Evolutionary conservation across 2,797 vertebrate genomes (phyloP).

Genomic region (Tenualosa ilisha): DNA sequence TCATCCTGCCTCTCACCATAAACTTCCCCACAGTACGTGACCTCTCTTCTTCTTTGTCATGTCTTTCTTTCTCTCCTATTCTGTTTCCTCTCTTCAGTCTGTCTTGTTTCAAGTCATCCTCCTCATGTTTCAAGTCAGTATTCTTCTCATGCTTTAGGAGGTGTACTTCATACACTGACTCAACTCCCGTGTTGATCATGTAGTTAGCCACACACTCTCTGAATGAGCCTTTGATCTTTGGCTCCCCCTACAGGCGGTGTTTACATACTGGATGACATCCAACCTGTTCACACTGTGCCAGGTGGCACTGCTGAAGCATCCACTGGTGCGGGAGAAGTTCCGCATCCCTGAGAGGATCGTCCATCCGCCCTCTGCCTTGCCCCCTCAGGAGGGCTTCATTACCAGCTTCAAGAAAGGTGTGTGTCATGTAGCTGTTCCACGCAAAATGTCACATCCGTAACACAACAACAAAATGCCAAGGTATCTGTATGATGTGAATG

Average conservation of each 20-base stretch:
- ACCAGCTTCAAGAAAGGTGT: slow-evolving; percentile 77
- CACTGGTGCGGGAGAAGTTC: slow-evolving; percentile 71
- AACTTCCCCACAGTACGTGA: slow-evolving; percentile 84
- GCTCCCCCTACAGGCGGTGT: slow-evolving; percentile 75
- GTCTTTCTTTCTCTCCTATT: neutral
- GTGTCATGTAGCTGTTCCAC: neutral
- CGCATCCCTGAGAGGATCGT: slow-evolving; percentile 75
- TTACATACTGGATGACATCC: slow-evolving; percentile 89
- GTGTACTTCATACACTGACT: too few relatives aligned
- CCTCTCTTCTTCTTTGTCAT: neutral
- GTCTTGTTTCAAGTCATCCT: too few relatives aligned
- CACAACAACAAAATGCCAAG: too few relatives aligned
- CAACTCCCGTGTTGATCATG: too few relatives aligned
- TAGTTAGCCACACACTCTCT: too few relatives aligned
- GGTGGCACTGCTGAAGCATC: slow-evolving; percentile 79
- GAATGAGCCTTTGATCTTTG: slow-evolving; percentile 23
- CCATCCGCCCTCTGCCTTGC: slow-evolving; percentile 66
- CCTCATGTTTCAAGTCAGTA: neutral
- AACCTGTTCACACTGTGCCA: slow-evolving; percentile 86
- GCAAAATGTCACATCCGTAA: too few relatives aligned
- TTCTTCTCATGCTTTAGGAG: too few relatives aligned
- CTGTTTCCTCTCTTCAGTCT: neutral
- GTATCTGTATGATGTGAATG: too few relatives aligned
- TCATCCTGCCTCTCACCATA: slow-evolving; percentile 84
- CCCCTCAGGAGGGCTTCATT: slow-evolving; percentile 73